phyloP scores from a whole-genome alignment of 2,888 invertebrate genomes.

The Odontomyia ornata region DNA sequence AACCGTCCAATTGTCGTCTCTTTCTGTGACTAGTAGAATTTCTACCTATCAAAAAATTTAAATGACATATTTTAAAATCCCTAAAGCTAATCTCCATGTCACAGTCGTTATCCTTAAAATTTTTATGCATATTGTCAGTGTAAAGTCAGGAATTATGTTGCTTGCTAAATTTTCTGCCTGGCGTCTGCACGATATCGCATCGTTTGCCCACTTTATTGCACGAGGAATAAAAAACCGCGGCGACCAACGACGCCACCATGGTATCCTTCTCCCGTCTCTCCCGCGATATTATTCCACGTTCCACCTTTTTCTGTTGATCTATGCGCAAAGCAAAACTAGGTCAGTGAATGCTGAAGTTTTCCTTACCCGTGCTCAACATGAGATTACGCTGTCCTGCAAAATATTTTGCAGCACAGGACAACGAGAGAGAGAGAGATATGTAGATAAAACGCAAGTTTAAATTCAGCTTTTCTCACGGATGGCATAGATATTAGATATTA shows the following conservation, averaged over 20 bases:
- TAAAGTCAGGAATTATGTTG: background rate
- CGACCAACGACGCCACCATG: background rate
- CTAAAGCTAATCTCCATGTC: constrained; percentile 31
- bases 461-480: constrained; percentile 13
- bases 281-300: background rate
- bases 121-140: constrained; percentile 5
- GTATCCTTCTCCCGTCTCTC: background rate
- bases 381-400: constrained; percentile 8
- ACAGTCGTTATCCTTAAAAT: constrained; percentile 24
- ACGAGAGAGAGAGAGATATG: too few relatives aligned
- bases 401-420: background rate
- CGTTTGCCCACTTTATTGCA: constrained; percentile 9
- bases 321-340: constrained; percentile 10
- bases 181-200: constrained; percentile 18
- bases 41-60: background rate
- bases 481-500: constrained; percentile 27
- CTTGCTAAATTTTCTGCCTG: background rate
- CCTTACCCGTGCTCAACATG: background rate
- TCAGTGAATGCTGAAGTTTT: constrained; percentile 20
- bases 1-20: too few relatives aligned
- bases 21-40: too few relatives aligned
- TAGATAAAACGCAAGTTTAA: constrained; percentile 23
- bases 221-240: too few relatives aligned
- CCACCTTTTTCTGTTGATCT: constrained; percentile 2
- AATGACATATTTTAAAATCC: constrained; percentile 9